phyloP scores from a whole-genome alignment of 2,113 vertebrate species.

The Scartelaos histophorus region DNA sequence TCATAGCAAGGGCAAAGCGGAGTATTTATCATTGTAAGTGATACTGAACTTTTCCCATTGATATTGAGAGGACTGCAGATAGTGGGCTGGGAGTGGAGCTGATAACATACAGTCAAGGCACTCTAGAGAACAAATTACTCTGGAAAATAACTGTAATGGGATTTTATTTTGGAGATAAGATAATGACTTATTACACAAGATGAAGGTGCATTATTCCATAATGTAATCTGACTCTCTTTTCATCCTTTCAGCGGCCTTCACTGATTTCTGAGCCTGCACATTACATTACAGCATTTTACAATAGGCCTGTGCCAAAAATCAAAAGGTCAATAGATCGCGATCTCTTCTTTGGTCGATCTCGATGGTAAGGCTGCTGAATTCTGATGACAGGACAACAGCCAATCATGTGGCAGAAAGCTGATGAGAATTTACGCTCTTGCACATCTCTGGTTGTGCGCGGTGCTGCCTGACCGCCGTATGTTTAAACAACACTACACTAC shows the following conservation, averaged over 20 bases:
- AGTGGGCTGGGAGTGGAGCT: neutral
- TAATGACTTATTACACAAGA: neutral
- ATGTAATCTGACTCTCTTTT: neutral
- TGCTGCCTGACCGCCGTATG: no score
- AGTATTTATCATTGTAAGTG: neutral
- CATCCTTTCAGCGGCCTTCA: neutral
- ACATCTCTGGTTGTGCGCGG: no score
- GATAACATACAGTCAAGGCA: slow-evolving; percentile 10
- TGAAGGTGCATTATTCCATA: neutral
- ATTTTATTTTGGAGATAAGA: neutral
- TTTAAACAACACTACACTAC: no score
- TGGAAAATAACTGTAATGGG: slow-evolving; percentile 15
- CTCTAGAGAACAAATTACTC: neutral
- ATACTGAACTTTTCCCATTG: neutral
- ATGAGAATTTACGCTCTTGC: no score
- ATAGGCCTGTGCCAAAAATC: neutral
- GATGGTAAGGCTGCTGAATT: no score
- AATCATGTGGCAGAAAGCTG: no score
- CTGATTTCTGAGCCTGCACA: no score
- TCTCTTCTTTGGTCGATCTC: no score
- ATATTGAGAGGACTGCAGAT: neutral
- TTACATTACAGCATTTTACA: neutral
- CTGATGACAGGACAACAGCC: no score
- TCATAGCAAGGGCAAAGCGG: neutral
- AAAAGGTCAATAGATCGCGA: no score